A percentile compares a stretch with the other conserved stretches of the same genome.
These are phyloP conservation scores for Thyatira batis DNA, from an alignment of 2,888 invertebrate species.

Conservation along the genomic window DNA sequence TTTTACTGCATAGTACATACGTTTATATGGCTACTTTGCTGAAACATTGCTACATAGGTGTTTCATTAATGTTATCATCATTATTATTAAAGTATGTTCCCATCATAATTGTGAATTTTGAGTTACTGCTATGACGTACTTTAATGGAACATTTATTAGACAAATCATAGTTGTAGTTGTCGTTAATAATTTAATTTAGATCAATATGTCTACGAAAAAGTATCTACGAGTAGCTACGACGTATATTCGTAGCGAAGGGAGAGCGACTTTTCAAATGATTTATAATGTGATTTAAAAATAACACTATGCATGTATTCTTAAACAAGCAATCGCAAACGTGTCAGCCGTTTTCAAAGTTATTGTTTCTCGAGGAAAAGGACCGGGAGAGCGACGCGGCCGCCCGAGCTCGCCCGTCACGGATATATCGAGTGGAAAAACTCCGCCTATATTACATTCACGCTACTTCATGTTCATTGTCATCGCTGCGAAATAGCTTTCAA, in stretches of 20 bases:
- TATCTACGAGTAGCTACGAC: neutral
- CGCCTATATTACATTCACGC: neutral
- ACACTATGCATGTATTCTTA: neutral
- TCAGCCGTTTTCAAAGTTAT: neutral
- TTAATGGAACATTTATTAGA: no score
- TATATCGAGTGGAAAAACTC: neutral
- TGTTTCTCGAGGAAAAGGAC: neutral
- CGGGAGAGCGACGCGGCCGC: neutral
- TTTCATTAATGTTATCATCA: neutral
- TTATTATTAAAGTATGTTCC: neutral
- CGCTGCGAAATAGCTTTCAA: neutral
- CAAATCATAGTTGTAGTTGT: no score
- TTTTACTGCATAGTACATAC: conserved; percentile 5
- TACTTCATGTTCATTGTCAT: neutral
- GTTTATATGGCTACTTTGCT: neutral
- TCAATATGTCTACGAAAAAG: no score
- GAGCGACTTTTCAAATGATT: neutral
- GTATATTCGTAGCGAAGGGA: neutral
- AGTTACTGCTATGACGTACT: no score
- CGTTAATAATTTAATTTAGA: no score
- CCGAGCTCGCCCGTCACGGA: neutral
- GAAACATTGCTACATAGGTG: neutral
- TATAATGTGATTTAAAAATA: neutral
- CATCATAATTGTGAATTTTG: neutral
- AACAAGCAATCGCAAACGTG: neutral